Evolutionary conservation across 1,140 invertebrate genomes (phyloP).

Genomic region (Andrena cerasifolii): DNA sequence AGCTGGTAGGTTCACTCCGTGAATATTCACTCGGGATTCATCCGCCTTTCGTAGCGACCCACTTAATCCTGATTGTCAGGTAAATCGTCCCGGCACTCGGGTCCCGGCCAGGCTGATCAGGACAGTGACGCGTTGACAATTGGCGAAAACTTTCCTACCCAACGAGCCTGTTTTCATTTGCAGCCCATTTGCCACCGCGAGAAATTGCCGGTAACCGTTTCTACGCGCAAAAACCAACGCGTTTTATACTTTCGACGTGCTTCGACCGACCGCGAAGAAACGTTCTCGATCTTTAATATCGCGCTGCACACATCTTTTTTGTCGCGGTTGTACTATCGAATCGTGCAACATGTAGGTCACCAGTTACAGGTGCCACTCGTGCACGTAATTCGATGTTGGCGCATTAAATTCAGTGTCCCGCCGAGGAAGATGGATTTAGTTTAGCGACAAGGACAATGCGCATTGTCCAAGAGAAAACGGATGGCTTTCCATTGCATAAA

Average conservation of each 20-base stretch:
- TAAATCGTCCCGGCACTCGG: too few relatives aligned
- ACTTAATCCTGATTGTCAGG: background rate
- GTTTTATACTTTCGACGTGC: background rate
- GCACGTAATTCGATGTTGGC: background rate
- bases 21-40: background rate
- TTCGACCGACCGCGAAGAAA: background rate
- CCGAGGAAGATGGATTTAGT: too few relatives aligned
- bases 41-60: background rate
- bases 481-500: too few relatives aligned
- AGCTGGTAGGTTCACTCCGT: slow-evolving; percentile 88
- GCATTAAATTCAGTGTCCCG: too few relatives aligned
- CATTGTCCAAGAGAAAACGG: too few relatives aligned
- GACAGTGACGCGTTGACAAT: too few relatives aligned
- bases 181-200: background rate
- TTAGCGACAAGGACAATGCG: too few relatives aligned
- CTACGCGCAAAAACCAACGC: background rate
- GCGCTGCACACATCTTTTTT: background rate
- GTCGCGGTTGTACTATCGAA: background rate
- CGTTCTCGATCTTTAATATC: background rate
- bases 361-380: background rate
- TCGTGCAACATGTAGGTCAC: background rate
- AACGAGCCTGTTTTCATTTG: background rate
- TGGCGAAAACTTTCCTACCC: too few relatives aligned
- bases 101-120: too few relatives aligned
- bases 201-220: background rate